Evolutionary conservation across 2,113 vertebrate genomes (phyloP), one percentile per base, ranked within the genome.

Genomic region (Phrynosoma blainvillii): DNA sequence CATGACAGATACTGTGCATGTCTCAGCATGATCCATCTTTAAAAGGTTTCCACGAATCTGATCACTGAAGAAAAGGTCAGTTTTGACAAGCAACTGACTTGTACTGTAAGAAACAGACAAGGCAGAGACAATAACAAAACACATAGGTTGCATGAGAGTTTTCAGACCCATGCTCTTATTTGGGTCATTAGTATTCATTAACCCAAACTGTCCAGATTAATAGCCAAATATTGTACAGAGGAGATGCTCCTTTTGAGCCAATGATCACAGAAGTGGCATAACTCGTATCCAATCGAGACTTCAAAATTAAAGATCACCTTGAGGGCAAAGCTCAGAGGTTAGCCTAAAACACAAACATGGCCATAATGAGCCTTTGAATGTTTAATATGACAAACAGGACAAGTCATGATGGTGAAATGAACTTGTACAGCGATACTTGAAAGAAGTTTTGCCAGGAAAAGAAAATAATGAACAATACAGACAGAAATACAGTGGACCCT

Each of bases 41-140:
- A 68, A 83, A 88, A 88, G 71, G 71, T 82, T 88, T 76, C 80
- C 36, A 8, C 25, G 36, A 40, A 83, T 88, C 77, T 88, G 73
- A 83, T 83, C 7, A 25, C 30, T 36, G 20, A 71, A 83, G 76
- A 42, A 88, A 88, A 88, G 80, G 80, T 83, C 87, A 88, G 82
- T 42, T 93, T 87, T 87, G 18, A 88, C 1, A 42, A 84, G 84
- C 79, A 54, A 40, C 59, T 65, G 36, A 76, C 86, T 66, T 76
- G 59, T 66, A 52, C 70, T 77, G 12, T 77, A 21, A 92, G 87
- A 79, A 6, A 1, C 42, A 84, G 13, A 83, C 76, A 65, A 36
- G 5, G n/a, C 54, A 65, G 85, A 65, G 71, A 76, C 36, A 90
- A 13, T 87, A 87, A 1, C 4, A 84, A 87, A 89, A 79, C 1